These are phyloP conservation scores for Lapara coniferarum DNA, from an alignment of 2,888 invertebrate species.

Conservation along the genomic window DNA sequence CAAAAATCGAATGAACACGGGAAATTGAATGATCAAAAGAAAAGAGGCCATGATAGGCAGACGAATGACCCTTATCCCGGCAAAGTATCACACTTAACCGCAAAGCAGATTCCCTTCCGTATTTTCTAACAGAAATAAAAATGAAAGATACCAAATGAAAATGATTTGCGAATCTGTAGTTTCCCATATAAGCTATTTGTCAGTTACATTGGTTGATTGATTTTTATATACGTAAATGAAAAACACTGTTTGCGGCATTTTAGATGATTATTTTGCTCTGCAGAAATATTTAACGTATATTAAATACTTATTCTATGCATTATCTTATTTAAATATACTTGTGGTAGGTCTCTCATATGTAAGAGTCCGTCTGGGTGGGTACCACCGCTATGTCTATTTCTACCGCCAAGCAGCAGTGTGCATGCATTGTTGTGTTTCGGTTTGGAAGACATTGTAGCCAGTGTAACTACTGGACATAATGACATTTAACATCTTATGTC, in stretches of 20 bases:
- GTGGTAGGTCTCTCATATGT: too few species aligned
- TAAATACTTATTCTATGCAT: too few species aligned
- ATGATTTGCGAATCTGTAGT: not conserved
- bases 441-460: too few species aligned
- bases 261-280: too few species aligned
- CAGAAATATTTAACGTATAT: too few species aligned
- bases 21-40: conserved; percentile 44
- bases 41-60: conserved; percentile 38
- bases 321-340: too few species aligned
- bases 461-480: too few species aligned
- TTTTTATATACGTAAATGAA: not conserved
- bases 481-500: too few species aligned
- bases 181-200: not conserved
- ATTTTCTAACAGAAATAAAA: conserved; percentile 20
- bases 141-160: conserved; percentile 2
- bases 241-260: not conserved
- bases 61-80: conserved; percentile 36
- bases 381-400: too few species aligned
- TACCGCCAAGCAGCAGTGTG: too few species aligned
- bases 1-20: conserved; percentile 24
- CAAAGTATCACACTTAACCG: conserved; percentile 35
- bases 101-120: conserved; percentile 27
- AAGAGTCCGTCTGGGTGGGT: too few species aligned
- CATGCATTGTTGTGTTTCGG: too few species aligned
- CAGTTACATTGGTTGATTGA: not conserved